These are phyloP conservation scores for Falco punctatus DNA, from an alignment of 2,113 vertebrate species.

Conservation along the genomic window DNA sequence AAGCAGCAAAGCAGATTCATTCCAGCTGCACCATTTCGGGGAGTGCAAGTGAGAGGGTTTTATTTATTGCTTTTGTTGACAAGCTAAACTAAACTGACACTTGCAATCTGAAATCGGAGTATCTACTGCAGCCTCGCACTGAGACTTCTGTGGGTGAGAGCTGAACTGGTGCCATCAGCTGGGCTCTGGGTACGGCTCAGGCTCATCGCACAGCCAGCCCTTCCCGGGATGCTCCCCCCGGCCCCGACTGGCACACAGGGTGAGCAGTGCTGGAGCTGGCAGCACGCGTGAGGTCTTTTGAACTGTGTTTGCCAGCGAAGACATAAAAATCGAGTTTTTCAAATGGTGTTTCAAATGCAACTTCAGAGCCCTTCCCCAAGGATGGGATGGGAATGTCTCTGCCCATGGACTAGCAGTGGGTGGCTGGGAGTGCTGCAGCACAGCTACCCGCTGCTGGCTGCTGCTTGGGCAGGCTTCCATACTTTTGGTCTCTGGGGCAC, in stretches of 20 bases:
- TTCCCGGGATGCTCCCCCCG: fast-evolving
- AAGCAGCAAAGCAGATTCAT: background rate
- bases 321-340: background rate
- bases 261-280: fast-evolving
- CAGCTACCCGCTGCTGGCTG: background rate
- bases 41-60: background rate
- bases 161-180: background rate
- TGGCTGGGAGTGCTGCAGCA: background rate
- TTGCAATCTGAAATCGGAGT: background rate
- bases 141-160: background rate
- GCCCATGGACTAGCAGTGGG: fast-evolving
- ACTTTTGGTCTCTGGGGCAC: background rate
- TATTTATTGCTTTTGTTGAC: slow-evolving; percentile 14
- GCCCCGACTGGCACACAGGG: fast-evolving
- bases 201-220: fast-evolving
- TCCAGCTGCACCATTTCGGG: background rate
- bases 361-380: background rate
- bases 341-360: background rate
- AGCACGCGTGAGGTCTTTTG: fast-evolving
- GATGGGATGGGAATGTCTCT: background rate
- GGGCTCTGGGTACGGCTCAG: background rate
- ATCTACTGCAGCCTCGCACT: background rate
- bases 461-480: background rate
- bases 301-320: background rate
- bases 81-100: background rate